A percentile compares a stretch with the other conserved stretches of the same genome.
Evolutionary conservation across 2,113 vertebrate genomes (phyloP).

Genomic region (Odontesthes bonariensis): DNA sequence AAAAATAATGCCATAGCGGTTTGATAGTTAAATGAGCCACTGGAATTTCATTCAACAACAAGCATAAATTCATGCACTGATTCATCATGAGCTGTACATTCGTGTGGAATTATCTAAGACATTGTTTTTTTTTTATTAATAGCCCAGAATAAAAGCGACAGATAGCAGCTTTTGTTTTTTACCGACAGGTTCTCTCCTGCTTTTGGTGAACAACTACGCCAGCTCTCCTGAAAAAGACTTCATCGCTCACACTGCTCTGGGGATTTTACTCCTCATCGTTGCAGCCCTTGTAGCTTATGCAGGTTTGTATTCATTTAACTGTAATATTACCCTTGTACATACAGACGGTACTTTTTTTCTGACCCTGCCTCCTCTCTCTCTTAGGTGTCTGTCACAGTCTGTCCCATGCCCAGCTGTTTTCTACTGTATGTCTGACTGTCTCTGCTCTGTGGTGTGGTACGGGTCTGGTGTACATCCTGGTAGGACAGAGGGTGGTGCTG

Average conservation of each 20-base stretch:
- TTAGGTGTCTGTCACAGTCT: constrained; percentile 82
- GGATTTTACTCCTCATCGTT: constrained; percentile 84
- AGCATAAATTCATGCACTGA: too few relatives aligned
- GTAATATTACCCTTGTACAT: too few relatives aligned
- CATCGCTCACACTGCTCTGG: constrained; percentile 84
- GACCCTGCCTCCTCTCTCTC: constrained; percentile 5
- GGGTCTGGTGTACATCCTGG: constrained; percentile 84
- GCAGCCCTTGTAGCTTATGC: constrained; percentile 83
- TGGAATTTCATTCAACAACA: too few relatives aligned
- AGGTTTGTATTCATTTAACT: constrained; percentile 75
- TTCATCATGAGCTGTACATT: too few relatives aligned
- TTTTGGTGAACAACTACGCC: constrained; percentile 85
- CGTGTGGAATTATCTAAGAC: too few relatives aligned
- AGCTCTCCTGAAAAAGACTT: constrained; percentile 55
- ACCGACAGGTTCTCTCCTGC: constrained; percentile 83
- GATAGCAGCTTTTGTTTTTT: not conserved
- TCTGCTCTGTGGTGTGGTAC: constrained; percentile 87
- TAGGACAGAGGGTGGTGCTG: constrained; percentile 75
- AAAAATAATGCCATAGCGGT: too few relatives aligned
- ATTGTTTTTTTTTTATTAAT: too few relatives aligned
- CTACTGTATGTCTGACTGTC: constrained; percentile 84
- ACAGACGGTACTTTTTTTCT: not conserved
- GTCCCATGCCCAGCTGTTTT: constrained; percentile 76
- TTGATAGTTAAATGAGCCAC: too few relatives aligned
- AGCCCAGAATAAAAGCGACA: too few relatives aligned